These are phyloP conservation scores for Muricea muricata DNA, from an alignment of 92 coral and sea anemone species.

Conservation along the genomic window DNA sequence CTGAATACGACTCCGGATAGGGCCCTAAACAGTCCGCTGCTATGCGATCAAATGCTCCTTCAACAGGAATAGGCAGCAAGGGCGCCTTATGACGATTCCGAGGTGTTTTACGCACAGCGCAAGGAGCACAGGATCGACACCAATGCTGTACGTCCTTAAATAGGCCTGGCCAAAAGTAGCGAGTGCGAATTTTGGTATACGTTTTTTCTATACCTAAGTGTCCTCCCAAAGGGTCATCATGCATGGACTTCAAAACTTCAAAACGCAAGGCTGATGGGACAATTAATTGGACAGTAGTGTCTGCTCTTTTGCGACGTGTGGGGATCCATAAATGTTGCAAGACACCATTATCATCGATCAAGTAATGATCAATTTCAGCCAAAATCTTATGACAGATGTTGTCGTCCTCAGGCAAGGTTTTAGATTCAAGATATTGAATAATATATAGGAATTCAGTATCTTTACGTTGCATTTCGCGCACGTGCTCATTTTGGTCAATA, in stretches of 20 bases:
- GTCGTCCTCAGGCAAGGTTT: conserved; percentile 41
- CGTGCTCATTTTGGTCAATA: neutral
- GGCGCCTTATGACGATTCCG: conserved; percentile 26
- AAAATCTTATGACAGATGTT: conserved; percentile 13
- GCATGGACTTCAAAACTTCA: conserved; percentile 58
- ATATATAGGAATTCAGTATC: conserved; percentile 32
- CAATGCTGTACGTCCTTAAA: conserved; percentile 66
- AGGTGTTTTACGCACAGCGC: conserved; percentile 66
- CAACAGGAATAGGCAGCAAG: conserved; percentile 45
- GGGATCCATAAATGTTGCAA: conserved; percentile 20
- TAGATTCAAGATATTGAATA: conserved; percentile 48
- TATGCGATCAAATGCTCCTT: conserved; percentile 60
- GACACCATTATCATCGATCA: neutral
- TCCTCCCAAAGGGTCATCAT: conserved; percentile 64
- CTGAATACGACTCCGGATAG: conserved; percentile 57
- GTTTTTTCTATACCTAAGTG: conserved; percentile 69
- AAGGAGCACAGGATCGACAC: conserved; percentile 53
- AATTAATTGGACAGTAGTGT: conserved; percentile 43
- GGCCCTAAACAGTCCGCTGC: conserved; percentile 76
- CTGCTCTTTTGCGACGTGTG: conserved; percentile 8
- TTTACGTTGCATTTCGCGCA: conserved; percentile 45
- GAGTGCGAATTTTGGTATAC: conserved; percentile 54
- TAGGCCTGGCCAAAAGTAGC: conserved; percentile 68
- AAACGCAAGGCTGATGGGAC: conserved; percentile 52
- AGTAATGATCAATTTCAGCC: neutral